A percentile compares a stretch with the other conserved stretches of the same genome.
phyloP scores from a whole-genome alignment of 2,888 invertebrate species.

The Troilus luridus region DNA sequence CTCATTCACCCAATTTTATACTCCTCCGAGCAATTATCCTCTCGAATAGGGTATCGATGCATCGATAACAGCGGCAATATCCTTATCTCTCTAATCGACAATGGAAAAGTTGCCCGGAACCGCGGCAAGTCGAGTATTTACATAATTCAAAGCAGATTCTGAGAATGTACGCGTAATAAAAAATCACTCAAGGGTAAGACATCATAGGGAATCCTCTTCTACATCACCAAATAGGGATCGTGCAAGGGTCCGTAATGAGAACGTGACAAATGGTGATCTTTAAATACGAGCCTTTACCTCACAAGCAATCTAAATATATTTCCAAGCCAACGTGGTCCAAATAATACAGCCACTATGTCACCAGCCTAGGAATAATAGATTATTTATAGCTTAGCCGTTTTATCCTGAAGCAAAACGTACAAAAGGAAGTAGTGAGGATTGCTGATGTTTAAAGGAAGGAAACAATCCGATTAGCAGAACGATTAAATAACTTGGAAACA shows the following conservation, averaged over 20 bases:
- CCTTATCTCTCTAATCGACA: neutral
- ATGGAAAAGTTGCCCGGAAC: neutral
- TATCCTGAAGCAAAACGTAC: neutral
- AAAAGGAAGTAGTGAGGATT: neutral
- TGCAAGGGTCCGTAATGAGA: conserved; percentile 9
- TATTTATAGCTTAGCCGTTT: neutral
- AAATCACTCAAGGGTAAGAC: neutral
- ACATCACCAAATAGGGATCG: conserved; percentile 21
- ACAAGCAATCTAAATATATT: conserved; percentile 27
- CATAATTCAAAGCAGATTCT: neutral
- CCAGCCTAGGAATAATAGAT: conserved; percentile 27
- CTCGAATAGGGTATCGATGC: neutral
- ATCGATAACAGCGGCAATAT: neutral
- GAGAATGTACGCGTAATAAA: neutral
- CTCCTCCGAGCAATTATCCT: neutral
- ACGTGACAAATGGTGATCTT: conserved; percentile 37
- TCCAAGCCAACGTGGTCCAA: conserved; percentile 17
- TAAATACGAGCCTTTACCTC: conserved; percentile 30
- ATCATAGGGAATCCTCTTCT: neutral
- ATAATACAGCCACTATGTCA: conserved; percentile 23
- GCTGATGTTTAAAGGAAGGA: neutral
- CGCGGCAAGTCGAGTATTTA: neutral
- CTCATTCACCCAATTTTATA: conserved; percentile 30
- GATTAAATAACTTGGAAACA: neutral
- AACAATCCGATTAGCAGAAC: neutral